These are phyloP conservation scores for Petaurus breviceps DNA, from an alignment of 2,113 vertebrate species.

Conservation along the genomic window DNA sequence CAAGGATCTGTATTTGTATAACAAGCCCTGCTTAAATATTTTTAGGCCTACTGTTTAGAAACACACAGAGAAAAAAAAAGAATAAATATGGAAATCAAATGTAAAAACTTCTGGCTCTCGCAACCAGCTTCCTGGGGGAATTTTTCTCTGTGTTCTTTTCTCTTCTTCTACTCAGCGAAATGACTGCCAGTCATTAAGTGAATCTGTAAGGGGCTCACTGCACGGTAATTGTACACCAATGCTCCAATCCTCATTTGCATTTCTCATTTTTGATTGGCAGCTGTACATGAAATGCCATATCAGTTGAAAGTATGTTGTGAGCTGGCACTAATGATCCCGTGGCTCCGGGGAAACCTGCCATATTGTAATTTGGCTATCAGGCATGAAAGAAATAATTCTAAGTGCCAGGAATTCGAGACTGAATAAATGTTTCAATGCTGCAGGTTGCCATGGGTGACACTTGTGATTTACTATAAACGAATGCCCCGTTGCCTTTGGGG, in stretches of 20 bases:
- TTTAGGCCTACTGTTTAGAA: conserved; percentile 83
- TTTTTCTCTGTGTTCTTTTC: conserved; percentile 85
- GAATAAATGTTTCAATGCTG: conserved; percentile 99
- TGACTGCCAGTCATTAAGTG: conserved; percentile 94
- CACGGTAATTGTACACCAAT: conserved; percentile 93
- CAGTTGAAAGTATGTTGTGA: conserved; percentile 99
- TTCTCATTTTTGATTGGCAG: conserved; percentile 96
- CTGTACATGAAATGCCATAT: conserved; percentile 99
- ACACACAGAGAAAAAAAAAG: conserved; percentile 60
- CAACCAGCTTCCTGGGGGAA: conserved; percentile 87
- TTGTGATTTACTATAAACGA: conserved; percentile 99
- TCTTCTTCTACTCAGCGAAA: conserved; percentile 87
- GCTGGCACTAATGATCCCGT: conserved; percentile 99
- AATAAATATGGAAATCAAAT: conserved; percentile 90
- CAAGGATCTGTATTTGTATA: conserved; percentile 77
- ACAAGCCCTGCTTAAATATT: conserved; percentile 81
- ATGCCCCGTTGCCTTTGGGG: conserved; percentile 96
- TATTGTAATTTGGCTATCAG: conserved; percentile 99
- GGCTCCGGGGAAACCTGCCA: conserved; percentile 99
- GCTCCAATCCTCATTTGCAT: conserved; percentile 98
- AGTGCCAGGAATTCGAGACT: conserved; percentile 99
- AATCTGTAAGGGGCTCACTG: conserved; percentile 88
- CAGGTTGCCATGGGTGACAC: conserved; percentile 99
- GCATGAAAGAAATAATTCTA: conserved; percentile 99
- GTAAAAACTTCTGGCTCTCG: conserved; percentile 85